These are phyloP conservation scores for Eurystomus glaucurus DNA, from an alignment of 2,797 vertebrate species.

Conservation along the genomic window DNA sequence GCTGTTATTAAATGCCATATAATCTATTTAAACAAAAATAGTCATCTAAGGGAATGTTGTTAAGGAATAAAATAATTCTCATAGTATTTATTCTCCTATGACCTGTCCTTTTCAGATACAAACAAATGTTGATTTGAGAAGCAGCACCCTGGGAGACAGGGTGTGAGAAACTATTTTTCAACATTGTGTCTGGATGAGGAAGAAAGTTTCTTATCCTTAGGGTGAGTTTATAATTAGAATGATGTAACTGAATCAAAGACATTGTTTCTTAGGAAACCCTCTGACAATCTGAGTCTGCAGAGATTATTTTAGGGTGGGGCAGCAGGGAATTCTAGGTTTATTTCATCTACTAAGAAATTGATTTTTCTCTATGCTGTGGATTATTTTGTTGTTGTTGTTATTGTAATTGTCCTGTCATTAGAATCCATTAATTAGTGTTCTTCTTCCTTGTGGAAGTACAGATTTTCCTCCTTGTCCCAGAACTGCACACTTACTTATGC, in stretches of 20 bases:
- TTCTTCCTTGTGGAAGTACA: not conserved
- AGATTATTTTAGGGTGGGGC: constrained; percentile 21
- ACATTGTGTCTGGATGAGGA: constrained; percentile 1
- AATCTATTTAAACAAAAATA: not conserved
- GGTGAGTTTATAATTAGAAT: constrained; percentile 47
- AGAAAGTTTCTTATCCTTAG: constrained; percentile 54
- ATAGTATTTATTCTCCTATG: not conserved
- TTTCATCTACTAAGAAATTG: not conserved
- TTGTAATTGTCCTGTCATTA: not conserved
- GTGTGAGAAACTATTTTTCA: constrained; percentile 40
- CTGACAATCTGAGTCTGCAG: not conserved
- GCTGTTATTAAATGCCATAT: not conserved
- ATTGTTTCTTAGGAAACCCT: constrained; percentile 18
- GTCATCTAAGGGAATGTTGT: not conserved
- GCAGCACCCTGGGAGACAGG: not conserved
- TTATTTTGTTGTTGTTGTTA: not conserved
- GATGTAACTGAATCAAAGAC: constrained; percentile 34
- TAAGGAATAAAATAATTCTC: not conserved
- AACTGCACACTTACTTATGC: not conserved
- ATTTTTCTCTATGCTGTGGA: not conserved
- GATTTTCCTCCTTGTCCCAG: not conserved
- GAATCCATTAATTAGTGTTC: not conserved
- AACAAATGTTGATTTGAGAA: not conserved
- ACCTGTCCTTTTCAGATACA: not conserved
- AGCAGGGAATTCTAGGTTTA: not conserved